Conservation (phyloP, 2,888 invertebrate genomes). For the Rhabditoides inermis region DNA sequence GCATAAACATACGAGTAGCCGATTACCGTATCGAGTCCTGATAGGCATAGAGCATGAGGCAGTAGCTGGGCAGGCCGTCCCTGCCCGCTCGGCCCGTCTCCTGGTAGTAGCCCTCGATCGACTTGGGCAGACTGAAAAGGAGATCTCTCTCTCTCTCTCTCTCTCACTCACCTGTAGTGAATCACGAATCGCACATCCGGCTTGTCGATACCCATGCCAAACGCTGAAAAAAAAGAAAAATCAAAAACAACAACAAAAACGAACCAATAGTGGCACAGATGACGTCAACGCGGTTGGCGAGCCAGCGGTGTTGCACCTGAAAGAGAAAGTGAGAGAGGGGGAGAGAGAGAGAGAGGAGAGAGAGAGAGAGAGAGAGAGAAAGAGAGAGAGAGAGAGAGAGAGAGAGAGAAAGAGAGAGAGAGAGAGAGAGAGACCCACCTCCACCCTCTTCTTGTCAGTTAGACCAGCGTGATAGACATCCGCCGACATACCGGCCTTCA, state of each 20-base stretch:
- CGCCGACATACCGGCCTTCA: constrained; percentile 62
- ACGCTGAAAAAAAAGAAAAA: constrained; percentile 21
- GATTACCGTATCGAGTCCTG: constrained; percentile 63
- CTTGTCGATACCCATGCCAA: constrained; percentile 89
- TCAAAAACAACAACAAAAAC: constrained; percentile 52
- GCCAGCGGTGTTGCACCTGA: constrained; percentile 31
- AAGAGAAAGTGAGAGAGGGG: not conserved
- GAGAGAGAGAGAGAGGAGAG: not conserved
- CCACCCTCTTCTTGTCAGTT: constrained; percentile 62
- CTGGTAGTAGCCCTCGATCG: constrained; percentile 58
- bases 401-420: too few species aligned
- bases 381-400: not conserved
- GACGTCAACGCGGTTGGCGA: constrained; percentile 55
- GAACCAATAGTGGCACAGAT: constrained; percentile 82
- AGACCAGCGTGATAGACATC: constrained; percentile 77
- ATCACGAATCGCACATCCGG: constrained; percentile 84
- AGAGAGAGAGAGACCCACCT: constrained; percentile 9
- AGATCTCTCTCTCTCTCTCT: too few species aligned
- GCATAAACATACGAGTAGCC: too few species aligned
- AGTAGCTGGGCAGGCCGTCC: constrained; percentile 76
- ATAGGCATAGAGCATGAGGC: constrained; percentile 80
- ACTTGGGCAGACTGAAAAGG: constrained; percentile 53
- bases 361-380: not conserved
- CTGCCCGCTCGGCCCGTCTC: constrained; percentile 93
- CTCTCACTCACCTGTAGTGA: constrained; percentile 52